Evolutionary conservation across 2,888 invertebrate genomes (phyloP).

Genomic region (Metallyticus violacea): DNA sequence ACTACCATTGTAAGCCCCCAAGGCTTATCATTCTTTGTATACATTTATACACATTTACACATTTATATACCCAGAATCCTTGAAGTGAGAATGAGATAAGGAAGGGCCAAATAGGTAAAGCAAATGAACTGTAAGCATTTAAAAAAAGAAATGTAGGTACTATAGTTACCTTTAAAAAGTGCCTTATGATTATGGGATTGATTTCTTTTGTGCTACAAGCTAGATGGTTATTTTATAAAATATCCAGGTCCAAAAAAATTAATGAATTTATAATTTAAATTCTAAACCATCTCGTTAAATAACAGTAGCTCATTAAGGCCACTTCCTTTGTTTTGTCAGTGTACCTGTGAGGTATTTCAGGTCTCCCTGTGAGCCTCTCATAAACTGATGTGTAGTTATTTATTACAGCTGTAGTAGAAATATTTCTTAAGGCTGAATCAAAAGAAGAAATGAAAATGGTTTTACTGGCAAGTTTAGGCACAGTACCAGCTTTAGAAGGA

Average conservation of each 20-base stretch:
- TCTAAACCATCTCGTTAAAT: not conserved
- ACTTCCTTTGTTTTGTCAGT: not conserved
- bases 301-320: not conserved
- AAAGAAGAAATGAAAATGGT: not conserved
- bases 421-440: not conserved
- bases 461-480: not conserved
- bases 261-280: not conserved
- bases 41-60: not conserved
- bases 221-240: not conserved
- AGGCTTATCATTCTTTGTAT: not conserved
- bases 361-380: not conserved
- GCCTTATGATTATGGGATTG: not conserved
- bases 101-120: not conserved
- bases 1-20: not conserved
- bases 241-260: not conserved
- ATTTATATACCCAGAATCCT: not conserved
- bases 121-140: not conserved
- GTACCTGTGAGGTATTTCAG: not conserved
- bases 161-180: not conserved
- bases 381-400: not conserved
- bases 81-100: not conserved
- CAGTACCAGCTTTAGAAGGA: not conserved
- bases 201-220: not conserved
- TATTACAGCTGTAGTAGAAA: not conserved
- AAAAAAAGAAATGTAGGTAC: not conserved